Base-by-base conservation (phyloP, 2,113 vertebrate genomes). In the Bombycilla garrulus region DNA sequence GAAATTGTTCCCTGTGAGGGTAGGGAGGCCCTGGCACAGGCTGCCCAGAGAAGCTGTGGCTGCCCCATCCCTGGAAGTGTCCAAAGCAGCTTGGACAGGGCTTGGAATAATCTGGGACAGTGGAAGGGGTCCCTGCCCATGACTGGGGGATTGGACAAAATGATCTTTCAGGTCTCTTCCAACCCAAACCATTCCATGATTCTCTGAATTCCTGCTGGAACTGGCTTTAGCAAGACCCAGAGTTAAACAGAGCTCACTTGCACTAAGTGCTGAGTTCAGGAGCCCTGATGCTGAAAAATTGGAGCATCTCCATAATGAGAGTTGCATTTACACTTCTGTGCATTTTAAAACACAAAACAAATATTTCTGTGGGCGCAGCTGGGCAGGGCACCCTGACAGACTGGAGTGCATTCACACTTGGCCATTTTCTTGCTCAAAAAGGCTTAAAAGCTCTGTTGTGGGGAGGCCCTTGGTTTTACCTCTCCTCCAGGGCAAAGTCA, bases 71-170 rank as follows among this genome's bases (percentile, higher is more conserved):
- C 62, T 76, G 83, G 25, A 58, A 50, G 2, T 36, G 36, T 42
- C 17, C 53, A 25, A 58, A 1, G 21, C 25, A 35, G 9, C 0
- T 3, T 58, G 44, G 35, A 35, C 0, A 0, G 26, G 7, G 9
- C 17, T 66, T 44, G 53, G 83, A 76, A 11, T 21, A 42, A 0
- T 7, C 31, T 76, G 71, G 31, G 17, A 9, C 2, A 3, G 14
- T 26, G 44, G 21, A 15, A 86, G 6, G 3, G 50, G 20, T 65
- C 35, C 20, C n/a, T 65, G 50, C 19, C 28, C 28, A 24, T 48
- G n/a, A 2, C 53, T 40, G 15, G 35, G 20, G 10, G 1, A 25
- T 16, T 35, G 31, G 25, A 67, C 25, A 11, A 22, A 31, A 10
- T 11, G 8, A 58, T 58, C 11, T 74, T 76, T 13, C 1, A 42